Percentiles rank a stretch among this genome's conserved stretches.
Conservation (phyloP, 2,888 invertebrate species). For the Caradrina kadenii region DNA sequence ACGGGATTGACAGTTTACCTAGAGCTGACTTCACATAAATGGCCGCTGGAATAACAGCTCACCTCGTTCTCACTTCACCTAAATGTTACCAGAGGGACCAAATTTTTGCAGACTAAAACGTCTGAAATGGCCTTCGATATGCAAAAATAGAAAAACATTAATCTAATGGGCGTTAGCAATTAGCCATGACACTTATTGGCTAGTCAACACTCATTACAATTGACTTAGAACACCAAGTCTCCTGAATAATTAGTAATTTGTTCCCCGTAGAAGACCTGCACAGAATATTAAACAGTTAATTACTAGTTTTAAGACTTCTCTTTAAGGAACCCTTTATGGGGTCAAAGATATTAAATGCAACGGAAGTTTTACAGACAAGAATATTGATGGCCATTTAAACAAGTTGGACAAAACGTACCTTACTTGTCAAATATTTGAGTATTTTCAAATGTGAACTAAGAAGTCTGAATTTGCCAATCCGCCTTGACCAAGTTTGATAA, state of each 20-base stretch:
- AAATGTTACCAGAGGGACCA: no score
- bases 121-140: neutral
- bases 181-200: slow-evolving; percentile 18
- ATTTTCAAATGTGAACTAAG: no score
- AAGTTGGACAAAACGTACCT: neutral
- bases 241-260: slow-evolving; percentile 10
- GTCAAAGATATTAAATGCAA: slow-evolving; percentile 13
- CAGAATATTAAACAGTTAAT: slow-evolving; percentile 32
- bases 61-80: no score
- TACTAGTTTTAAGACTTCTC: slow-evolving; percentile 19
- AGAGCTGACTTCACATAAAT: no score
- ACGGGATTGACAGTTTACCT: no score
- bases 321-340: slow-evolving; percentile 31
- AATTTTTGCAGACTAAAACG: no score
- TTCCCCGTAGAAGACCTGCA: neutral
- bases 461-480: neutral
- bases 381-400: slow-evolving; percentile 28
- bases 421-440: no score
- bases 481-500: neutral
- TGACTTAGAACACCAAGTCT: slow-evolving; percentile 12
- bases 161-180: neutral
- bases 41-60: no score
- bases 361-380: slow-evolving; percentile 30
- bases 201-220: slow-evolving; percentile 5
- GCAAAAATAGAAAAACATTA: neutral